These are phyloP conservation scores for Aurelia sp. DNA, from an alignment of 30 jellyfish, hydroid and myxozoan species.

Conservation along the genomic window DNA sequence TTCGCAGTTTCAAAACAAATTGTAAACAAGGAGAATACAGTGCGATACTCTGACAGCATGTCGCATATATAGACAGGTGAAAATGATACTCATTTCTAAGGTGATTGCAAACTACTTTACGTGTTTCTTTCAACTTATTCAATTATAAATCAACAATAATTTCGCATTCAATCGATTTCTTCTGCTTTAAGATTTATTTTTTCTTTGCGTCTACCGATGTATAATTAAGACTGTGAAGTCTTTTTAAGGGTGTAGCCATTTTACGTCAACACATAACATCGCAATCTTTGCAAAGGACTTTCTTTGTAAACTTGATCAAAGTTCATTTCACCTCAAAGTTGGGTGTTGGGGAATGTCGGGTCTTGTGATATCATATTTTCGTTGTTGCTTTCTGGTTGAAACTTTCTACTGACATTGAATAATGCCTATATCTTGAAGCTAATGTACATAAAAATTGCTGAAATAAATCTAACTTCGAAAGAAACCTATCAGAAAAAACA, in stretches of 20 bases:
- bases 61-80: conserved; percentile 69
- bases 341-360: too few relatives aligned
- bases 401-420: too few relatives aligned
- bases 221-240: not conserved
- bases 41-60: conserved; percentile 61
- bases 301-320: too few relatives aligned
- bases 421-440: too few relatives aligned
- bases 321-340: too few relatives aligned
- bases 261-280: not conserved
- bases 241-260: conserved; percentile 12
- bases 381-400: too few relatives aligned
- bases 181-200: not conserved
- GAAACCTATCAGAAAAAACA: too few relatives aligned
- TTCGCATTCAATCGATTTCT: not conserved
- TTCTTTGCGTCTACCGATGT: not conserved
- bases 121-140: conserved; percentile 29
- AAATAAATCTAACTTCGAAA: too few relatives aligned
- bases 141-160: conserved; percentile 12
- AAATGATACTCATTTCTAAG: conserved; percentile 31
- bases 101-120: conserved; percentile 43
- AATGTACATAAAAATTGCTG: too few relatives aligned
- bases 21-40: conserved; percentile 15
- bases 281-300: too few relatives aligned
- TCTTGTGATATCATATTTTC: too few relatives aligned
- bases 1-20: conserved; percentile 8